phyloP scores from a whole-genome alignment of 2,113 vertebrate genomes.

The Callaeas wilsoni region DNA sequence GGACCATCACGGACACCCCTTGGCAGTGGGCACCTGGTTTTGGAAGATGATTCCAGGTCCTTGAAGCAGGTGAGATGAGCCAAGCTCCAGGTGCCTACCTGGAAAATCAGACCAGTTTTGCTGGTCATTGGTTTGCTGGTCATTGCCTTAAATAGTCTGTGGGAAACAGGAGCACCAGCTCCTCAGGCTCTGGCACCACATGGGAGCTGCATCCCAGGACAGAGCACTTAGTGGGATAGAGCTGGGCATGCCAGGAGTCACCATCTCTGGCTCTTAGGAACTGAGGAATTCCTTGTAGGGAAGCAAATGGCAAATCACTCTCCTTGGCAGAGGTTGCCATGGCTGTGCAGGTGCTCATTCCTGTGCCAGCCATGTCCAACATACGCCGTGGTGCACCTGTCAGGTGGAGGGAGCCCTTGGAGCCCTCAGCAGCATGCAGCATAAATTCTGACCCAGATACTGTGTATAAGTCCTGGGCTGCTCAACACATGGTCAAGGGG shows the following conservation, averaged over 20 bases:
- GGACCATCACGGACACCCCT: neutral
- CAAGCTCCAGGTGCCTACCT: neutral
- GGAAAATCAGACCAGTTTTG: neutral
- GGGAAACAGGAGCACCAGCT: neutral
- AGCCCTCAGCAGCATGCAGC: neutral
- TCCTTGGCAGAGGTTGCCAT: neutral
- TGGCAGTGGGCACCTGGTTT: accelerated
- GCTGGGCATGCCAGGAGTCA: neutral
- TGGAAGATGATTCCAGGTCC: neutral
- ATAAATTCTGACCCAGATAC: neutral
- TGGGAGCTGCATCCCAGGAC: neutral
- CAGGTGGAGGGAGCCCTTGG: neutral
- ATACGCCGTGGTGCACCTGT: neutral
- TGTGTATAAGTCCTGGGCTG: neutral
- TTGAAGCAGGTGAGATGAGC: neutral
- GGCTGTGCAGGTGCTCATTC: neutral
- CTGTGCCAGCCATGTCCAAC: accelerated
- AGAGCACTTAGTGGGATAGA: neutral
- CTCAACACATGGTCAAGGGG: accelerated
- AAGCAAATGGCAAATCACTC: neutral
- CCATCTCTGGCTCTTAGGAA: neutral
- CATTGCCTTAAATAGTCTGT: neutral
- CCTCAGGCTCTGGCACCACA: neutral
- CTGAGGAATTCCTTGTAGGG: neutral
- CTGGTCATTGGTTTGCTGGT: neutral